Percentiles rank a stretch among this genome's conserved stretches.
phyloP scores from a whole-genome alignment of 1,140 invertebrate genomes.

The Melipona quadrifasciata region DNA sequence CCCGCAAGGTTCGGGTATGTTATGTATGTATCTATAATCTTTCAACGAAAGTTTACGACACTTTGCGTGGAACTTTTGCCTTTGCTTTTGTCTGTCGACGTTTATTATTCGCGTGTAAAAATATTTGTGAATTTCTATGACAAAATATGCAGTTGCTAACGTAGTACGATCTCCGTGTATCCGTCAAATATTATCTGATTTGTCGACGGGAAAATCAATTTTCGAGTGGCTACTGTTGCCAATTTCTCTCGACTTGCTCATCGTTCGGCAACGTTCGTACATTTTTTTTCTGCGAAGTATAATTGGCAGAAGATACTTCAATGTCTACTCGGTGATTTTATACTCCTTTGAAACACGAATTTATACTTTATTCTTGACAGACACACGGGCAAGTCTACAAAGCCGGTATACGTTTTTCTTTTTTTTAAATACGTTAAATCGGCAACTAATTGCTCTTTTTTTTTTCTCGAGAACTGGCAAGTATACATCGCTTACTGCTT shows the following conservation, averaged over 20 bases:
- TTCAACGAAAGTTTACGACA: constrained; percentile 41
- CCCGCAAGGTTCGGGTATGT: not conserved
- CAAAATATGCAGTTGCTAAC: constrained; percentile 59
- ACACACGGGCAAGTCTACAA: constrained; percentile 2
- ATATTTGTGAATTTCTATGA: constrained; percentile 73
- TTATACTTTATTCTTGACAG: constrained; percentile 2
- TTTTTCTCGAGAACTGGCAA: constrained; percentile 56
- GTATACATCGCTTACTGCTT: constrained; percentile 49
- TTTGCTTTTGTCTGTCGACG: constrained; percentile 47
- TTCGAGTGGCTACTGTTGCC: not conserved
- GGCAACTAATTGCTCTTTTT: constrained; percentile 29
- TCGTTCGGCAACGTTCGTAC: not conserved
- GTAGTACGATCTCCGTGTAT: constrained; percentile 44
- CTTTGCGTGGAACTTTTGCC: constrained; percentile 56
- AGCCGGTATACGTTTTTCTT: constrained; percentile 9
- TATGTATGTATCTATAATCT: not conserved
- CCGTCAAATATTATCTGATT: constrained; percentile 27
- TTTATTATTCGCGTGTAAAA: constrained; percentile 71
- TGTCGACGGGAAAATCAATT: constrained; percentile 18
- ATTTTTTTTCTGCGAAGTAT: not conserved
- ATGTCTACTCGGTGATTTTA: not conserved
- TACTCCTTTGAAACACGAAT: constrained; percentile 7
- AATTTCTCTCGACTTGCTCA: not conserved
- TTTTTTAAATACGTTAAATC: constrained; percentile 29
- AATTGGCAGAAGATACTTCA: not conserved